Base-by-base conservation (phyloP, 2,797 vertebrate species). In the Adrianichthys oophorus region DNA sequence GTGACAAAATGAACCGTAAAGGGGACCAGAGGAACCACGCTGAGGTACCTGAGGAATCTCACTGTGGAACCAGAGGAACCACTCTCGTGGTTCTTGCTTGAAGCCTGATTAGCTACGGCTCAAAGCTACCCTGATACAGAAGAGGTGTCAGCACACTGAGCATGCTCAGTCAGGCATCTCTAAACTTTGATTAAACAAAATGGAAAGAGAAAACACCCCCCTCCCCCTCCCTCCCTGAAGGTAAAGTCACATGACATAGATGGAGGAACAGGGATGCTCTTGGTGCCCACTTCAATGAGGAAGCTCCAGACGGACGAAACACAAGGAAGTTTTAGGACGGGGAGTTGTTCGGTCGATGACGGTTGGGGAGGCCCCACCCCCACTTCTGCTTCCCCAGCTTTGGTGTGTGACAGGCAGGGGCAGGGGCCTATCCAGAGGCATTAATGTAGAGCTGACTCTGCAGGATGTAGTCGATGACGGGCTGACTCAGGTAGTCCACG, bases 381-480 rank as follows among this genome's bases (percentile, higher is more conserved):
- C 41, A 18, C 32, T 14, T 18, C 42, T 41, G 4, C 18, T 17
- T 51, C 42, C 43, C 58, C 57, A 58, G 59, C 18, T 49, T 18
- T n/a, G 5, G 21, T 19, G 40, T 16, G 17, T 8, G 15, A 18
- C 70, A 65, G 68, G 78, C 59, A n/a, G 43, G 52, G n/a, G 15
- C 4, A 23, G 5, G 0, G 58, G 2, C 41, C 87, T 96, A 99
- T 89, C 97, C 96, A 0, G 97, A 98, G 75, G 97, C 91, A 0
- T 94, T 98, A 92, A 99, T 98, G 90, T 98, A 99, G 51, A 99
- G 95, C 87, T 98, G 97, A 79, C 93, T 97, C 92, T 99, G 95
- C 90, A 99, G 93, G 85, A 99, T 95, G 91, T 98, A 99, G 91
- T 99, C 97, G 8, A 98, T 98, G 90, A 99, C 96, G 0, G 95